Evolutionary conservation across 2,113 vertebrate genomes (phyloP).

Genomic region (Trogon surrucura): DNA sequence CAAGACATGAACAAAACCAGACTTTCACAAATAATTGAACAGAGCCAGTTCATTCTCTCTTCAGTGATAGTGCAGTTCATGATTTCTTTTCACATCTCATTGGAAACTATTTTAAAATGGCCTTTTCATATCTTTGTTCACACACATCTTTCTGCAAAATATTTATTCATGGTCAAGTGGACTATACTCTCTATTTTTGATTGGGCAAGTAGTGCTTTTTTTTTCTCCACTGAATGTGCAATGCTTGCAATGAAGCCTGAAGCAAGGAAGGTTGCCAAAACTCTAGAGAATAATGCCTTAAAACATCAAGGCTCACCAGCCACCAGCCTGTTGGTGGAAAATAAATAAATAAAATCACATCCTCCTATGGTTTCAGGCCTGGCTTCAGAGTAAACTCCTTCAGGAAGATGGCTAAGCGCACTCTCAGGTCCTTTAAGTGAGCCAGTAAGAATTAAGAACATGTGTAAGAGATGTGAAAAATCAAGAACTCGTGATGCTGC

Average conservation of each 20-base stretch:
- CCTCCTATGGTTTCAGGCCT: neutral
- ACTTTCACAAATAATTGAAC: neutral
- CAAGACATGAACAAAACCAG: neutral
- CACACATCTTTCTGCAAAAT: neutral
- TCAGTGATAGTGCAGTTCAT: neutral
- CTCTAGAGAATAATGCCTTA: neutral
- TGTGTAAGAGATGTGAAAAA: neutral
- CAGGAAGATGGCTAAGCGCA: neutral
- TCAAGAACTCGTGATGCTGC: neutral
- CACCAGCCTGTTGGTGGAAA: neutral
- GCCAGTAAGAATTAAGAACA: neutral
- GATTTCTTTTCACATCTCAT: neutral
- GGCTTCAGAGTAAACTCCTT: neutral
- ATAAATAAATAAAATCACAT: neutral
- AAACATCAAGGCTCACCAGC: neutral
- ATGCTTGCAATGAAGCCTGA: neutral
- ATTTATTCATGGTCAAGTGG: neutral
- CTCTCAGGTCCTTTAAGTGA: neutral
- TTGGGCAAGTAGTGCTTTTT: neutral
- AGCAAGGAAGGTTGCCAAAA: neutral
- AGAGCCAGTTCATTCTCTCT: neutral
- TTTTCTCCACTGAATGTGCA: neutral
- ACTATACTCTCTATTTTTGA: neutral
- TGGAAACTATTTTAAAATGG: neutral
- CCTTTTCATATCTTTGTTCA: neutral